These are phyloP conservation scores for Meda fulgida DNA, from an alignment of 2,797 vertebrate species.

Conservation along the genomic window DNA sequence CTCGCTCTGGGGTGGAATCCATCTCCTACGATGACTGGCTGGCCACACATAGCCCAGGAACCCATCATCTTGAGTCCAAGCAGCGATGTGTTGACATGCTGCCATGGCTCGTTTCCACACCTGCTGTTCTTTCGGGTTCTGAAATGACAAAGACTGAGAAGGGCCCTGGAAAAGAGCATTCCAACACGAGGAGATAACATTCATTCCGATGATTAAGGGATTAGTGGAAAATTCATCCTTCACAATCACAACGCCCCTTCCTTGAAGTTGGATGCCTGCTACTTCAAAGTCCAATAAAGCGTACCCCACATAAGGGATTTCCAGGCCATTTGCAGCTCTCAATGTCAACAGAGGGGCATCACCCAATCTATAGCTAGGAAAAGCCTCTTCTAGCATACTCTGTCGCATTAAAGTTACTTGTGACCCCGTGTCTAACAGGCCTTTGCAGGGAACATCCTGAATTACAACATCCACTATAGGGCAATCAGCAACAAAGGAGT, in stretches of 20 bases:
- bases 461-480: neutral
- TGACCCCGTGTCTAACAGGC: neutral
- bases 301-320: neutral
- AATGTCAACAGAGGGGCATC: neutral
- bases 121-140: neutral
- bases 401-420: neutral
- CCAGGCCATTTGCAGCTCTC: neutral
- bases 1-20: neutral
- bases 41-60: slow-evolving; percentile 3
- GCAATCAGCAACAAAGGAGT: neutral
- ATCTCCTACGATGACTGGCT: neutral
- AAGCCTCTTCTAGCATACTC: neutral
- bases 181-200: slow-evolving; percentile 1
- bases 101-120: neutral
- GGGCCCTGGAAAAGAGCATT: neutral
- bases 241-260: slow-evolving; percentile 3
- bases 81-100: neutral
- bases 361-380: neutral
- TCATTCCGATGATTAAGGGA: slow-evolving; percentile 28
- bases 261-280: neutral
- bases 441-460: neutral
- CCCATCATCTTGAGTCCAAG: neutral
- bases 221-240: slow-evolving; percentile 4
- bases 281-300: slow-evolving; percentile 35
- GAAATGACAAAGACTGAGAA: neutral